Evolutionary conservation across 2,888 invertebrate species (phyloP), one percentile per base, ranked within the genome.

Genomic region (Creontiades dilutus): DNA sequence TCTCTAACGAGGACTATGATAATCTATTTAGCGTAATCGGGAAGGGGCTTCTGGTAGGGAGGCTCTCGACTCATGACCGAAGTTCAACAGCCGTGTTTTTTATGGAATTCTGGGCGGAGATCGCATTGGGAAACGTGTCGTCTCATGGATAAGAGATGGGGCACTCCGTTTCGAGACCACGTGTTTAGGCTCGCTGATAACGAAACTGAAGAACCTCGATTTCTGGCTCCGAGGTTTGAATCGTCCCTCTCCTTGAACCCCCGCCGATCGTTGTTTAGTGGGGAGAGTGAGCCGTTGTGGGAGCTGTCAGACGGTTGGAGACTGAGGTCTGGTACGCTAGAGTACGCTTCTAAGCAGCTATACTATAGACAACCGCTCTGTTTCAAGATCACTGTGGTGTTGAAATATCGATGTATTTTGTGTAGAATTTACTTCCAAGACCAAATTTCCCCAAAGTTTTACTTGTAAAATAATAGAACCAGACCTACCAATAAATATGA

Each of bases 171-270:
- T 13, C 47, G 46, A 75, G 46, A 75, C 86, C 86, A 86, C 86
- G 86, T 86, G 86, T 75, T 86, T 47, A 47, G 57, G 75, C 48
- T 28, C 27, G 12, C 46, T 68, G 61, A 86, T 68, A 61, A 75
- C 37, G 86, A 68, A 46, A 86, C 86, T 86, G 86, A 86, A 86
- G 86, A 19, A 75, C 47, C 75, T 86, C 86, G 23, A 75, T 86
- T 68, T 52, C 47, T 48, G 19, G 52, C 16, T 19, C 48, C 11
- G 82, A 46, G 11, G 52, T 48, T 82, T 47, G 46, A 52, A 82
- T 52, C 82, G 82, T 46, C 52, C 47, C 82, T 82, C 82, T 52
- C 52, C 47, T 14, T 23, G 68, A 68, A 68, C 47, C 52, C 19
- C 9, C 46, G 16, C 4, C n/a, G 14, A 52, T 12, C 48, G 52